Evolutionary conservation across 2,113 vertebrate genomes (phyloP).

Genomic region (Scophthalmus maximus): DNA sequence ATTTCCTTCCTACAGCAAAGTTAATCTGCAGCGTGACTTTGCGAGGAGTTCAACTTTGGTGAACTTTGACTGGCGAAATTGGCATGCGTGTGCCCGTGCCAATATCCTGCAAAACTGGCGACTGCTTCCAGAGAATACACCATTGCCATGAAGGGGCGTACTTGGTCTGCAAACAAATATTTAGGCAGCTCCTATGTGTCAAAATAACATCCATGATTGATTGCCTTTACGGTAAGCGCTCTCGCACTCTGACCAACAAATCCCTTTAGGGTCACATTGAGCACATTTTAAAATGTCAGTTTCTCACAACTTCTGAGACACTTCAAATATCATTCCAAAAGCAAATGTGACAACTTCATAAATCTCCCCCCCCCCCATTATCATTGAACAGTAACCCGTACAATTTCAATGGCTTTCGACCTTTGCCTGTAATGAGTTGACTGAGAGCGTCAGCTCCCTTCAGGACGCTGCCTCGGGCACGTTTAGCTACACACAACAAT

Average conservation of each 20-base stretch:
- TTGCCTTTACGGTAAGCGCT: slow-evolving; percentile 43
- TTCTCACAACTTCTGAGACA: slow-evolving; percentile 29
- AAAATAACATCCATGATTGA: slow-evolving; percentile 44
- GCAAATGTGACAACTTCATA: slow-evolving; percentile 1
- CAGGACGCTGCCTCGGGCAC: not conserved
- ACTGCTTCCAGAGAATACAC: not conserved
- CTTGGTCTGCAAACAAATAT: not conserved
- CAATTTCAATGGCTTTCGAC: slow-evolving; percentile 11
- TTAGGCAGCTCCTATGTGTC: no score
- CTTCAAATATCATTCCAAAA: slow-evolving; percentile 32
- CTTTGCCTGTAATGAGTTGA: slow-evolving; percentile 19
- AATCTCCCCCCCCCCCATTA: slow-evolving; percentile 6
- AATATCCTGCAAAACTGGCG: not conserved
- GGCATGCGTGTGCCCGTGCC: no score
- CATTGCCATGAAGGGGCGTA: not conserved
- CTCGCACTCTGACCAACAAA: slow-evolving; percentile 54
- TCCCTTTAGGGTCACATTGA: slow-evolving; percentile 63
- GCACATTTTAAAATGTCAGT: slow-evolving; percentile 63
- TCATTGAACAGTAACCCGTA: slow-evolving; percentile 14
- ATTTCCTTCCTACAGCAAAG: not conserved
- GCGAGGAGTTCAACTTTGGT: not conserved
- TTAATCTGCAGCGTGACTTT: no score
- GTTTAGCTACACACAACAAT: slow-evolving; percentile 12
- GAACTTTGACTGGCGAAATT: no score
- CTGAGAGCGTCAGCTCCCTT: not conserved